These are phyloP conservation scores for Apamea sordens DNA, from an alignment of 2,888 invertebrate genomes.

Conservation along the genomic window DNA sequence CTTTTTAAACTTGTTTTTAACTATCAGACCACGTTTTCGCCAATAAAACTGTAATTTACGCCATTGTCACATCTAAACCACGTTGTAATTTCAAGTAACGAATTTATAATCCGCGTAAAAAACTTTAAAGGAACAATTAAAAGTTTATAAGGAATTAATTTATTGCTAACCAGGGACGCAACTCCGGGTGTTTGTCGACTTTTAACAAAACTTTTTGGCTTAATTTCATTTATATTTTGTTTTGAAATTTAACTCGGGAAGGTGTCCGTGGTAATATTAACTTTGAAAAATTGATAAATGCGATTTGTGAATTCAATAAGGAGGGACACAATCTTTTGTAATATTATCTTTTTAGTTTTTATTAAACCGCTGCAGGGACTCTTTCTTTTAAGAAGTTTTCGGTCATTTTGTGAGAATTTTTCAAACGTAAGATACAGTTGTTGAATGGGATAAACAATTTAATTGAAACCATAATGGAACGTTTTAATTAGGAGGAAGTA, in stretches of 20 bases:
- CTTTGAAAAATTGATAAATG: conserved; percentile 51
- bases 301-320: conserved; percentile 26
- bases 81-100: conserved; percentile 28
- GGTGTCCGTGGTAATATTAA: conserved; percentile 47
- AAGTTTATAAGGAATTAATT: conserved; percentile 63
- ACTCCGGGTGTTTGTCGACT: conserved; percentile 58
- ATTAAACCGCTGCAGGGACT: background rate
- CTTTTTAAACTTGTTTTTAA: conserved; percentile 2
- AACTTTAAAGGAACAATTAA: conserved; percentile 63
- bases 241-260: conserved; percentile 50
- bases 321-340: background rate
- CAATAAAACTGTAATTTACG: conserved; percentile 10
- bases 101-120: conserved; percentile 51
- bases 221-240: conserved; percentile 64
- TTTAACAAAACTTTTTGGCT: conserved; percentile 55
- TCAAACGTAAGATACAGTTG: background rate
- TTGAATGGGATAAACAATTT: background rate
- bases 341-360: background rate
- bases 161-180: conserved; percentile 53
- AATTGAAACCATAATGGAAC: background rate
- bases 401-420: background rate
- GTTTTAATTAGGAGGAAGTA: background rate
- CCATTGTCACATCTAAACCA: conserved; percentile 37
- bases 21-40: background rate
- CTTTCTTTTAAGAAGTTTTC: background rate